Conservation (phyloP, 2,113 vertebrate genomes). For the Tupaia tana region DNA sequence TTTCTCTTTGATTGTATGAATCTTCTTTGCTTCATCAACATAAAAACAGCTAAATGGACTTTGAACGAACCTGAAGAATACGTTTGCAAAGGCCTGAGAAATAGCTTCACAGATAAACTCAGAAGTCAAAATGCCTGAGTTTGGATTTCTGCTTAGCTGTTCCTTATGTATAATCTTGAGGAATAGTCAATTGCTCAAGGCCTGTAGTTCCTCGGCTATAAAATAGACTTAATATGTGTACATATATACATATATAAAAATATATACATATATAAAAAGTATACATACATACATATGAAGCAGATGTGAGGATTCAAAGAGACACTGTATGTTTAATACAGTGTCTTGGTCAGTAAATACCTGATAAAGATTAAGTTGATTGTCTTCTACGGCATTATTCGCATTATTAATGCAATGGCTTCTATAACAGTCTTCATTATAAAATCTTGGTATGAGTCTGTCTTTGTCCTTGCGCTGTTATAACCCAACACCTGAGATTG, state of each 20-base stretch:
- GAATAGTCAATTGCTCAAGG: neutral
- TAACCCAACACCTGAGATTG: neutral
- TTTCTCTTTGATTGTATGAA: slow-evolving; percentile 70
- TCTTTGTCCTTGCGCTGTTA: neutral
- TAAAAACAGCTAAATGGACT: slow-evolving; percentile 68
- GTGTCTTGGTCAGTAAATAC: neutral
- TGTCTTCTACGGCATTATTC: neutral
- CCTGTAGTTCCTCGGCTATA: neutral
- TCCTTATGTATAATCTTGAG: neutral
- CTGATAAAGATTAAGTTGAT: neutral
- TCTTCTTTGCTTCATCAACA: slow-evolving; percentile 64
- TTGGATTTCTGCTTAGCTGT: neutral
- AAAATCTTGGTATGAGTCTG: neutral
- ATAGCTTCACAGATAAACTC: neutral
- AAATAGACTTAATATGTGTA: neutral
- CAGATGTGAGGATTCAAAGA: neutral
- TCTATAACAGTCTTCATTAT: neutral
- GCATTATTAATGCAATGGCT: neutral
- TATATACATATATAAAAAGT: too few relatives aligned
- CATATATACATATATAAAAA: too few relatives aligned
- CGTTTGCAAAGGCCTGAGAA: neutral
- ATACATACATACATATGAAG: neutral
- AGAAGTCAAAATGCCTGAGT: neutral
- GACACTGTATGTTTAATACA: neutral
- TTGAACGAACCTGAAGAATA: slow-evolving; percentile 50